Evolutionary conservation across 2,888 invertebrate genomes (phyloP).

Genomic region (Busseola fusca): DNA sequence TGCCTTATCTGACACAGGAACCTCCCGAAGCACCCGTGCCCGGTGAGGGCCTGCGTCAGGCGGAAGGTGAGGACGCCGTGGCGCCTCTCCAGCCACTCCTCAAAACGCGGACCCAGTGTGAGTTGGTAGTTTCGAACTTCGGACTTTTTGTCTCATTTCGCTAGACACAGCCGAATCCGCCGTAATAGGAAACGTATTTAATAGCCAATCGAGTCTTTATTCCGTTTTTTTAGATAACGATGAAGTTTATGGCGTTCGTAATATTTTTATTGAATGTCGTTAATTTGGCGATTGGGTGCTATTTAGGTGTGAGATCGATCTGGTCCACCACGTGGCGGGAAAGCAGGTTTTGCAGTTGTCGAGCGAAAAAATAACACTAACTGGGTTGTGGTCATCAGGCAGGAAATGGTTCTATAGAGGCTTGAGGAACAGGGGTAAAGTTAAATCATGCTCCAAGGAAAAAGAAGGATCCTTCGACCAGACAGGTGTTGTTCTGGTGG

Average conservation of each 20-base stretch:
- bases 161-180: conserved; percentile 1
- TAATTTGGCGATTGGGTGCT: conserved; percentile 46
- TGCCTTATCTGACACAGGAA: no score
- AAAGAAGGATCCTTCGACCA: no score
- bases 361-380: neutral
- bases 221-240: conserved; percentile 53
- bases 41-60: no score
- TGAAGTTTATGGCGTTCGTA: conserved; percentile 60
- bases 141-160: neutral
- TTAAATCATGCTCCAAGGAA: no score
- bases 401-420: neutral
- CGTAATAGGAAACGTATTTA: conserved; percentile 34
- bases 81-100: no score
- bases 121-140: neutral
- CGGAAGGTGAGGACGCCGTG: no score
- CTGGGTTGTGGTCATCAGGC: neutral
- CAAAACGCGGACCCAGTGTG: neutral
- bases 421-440: no score
- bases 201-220: conserved; percentile 47
- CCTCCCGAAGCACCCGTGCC: no score
- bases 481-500: no score
- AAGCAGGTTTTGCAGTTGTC: neutral
- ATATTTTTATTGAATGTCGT: conserved; percentile 56
- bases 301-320: conserved; percentile 24
- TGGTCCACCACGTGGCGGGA: neutral